A percentile compares a stretch with the other conserved stretches of the same genome.
These are phyloP conservation scores for Mus minutoides DNA, from an alignment of 2,797 vertebrate species.

Conservation along the genomic window DNA sequence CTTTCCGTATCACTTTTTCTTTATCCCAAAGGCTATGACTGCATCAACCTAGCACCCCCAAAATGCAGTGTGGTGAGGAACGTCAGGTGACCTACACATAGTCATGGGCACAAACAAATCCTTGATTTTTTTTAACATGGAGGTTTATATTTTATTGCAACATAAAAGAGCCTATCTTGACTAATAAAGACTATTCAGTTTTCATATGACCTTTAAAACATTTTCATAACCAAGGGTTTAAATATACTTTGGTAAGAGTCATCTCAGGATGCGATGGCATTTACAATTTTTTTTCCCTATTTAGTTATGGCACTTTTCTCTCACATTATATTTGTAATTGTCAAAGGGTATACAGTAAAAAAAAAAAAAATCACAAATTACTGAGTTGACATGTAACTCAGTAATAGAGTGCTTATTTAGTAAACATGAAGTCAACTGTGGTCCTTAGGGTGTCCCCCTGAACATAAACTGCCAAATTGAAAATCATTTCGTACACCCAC, in stretches of 20 bases:
- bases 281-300: background rate
- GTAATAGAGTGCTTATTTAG: background rate
- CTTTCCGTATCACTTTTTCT: background rate
- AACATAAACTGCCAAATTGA: background rate
- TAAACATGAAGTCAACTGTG: background rate
- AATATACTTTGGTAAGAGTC: conserved; percentile 7
- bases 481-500: conserved; percentile 4
- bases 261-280: background rate
- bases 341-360: conserved; percentile 35
- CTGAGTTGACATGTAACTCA: background rate
- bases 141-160: background rate
- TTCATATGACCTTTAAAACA: conserved; percentile 25
- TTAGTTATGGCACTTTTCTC: conserved; percentile 48
- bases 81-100: background rate
- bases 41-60: background rate
- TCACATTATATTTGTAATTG: conserved; percentile 12
- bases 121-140: background rate
- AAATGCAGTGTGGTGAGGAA: background rate
- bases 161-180: background rate
- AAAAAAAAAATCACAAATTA: conserved; percentile 5
- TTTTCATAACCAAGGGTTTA: background rate
- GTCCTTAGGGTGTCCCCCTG: background rate
- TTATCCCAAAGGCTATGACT: background rate
- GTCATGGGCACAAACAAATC: background rate
- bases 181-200: background rate